A percentile compares a stretch with the other conserved stretches of the same genome.
Conservation (phyloP, 2,113 vertebrate species). For the Bettongia penicillata region DNA sequence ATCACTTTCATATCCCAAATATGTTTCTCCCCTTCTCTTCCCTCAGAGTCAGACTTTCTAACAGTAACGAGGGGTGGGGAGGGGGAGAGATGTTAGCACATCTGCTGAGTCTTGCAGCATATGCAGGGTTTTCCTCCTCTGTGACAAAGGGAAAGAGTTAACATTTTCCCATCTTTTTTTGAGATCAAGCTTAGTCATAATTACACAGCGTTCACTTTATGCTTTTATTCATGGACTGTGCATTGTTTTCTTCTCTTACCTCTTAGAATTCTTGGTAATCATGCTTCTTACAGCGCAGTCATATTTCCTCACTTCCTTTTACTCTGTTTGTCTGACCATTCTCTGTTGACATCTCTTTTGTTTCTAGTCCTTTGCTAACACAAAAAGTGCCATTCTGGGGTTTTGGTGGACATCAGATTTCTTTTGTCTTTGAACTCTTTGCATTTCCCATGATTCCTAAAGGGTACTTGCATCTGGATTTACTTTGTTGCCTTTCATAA, state of each 20-base stretch:
- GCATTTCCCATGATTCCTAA: neutral
- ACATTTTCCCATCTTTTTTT: neutral
- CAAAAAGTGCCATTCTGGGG: neutral
- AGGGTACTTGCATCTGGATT: neutral
- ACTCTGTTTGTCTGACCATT: neutral
- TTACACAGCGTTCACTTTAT: neutral
- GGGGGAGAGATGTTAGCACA: neutral
- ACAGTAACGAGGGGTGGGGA: no score
- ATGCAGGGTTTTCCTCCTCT: neutral
- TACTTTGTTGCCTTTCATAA: neutral
- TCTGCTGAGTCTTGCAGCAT: neutral
- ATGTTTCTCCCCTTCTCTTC: no score
- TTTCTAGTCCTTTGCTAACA: neutral
- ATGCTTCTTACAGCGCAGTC: neutral
- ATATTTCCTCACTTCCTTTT: neutral
- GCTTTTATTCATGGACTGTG: neutral
- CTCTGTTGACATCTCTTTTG: neutral
- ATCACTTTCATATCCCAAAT: neutral
- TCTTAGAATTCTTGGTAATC: neutral
- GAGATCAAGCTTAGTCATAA: neutral
- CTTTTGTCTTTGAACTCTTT: neutral
- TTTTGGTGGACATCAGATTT: neutral
- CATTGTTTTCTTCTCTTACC: neutral
- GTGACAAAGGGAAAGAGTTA: neutral
- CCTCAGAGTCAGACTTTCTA: no score